These are phyloP conservation scores for Cyprinodon brontotheroides DNA, from an alignment of 2,113 vertebrate species.

Conservation along the genomic window DNA sequence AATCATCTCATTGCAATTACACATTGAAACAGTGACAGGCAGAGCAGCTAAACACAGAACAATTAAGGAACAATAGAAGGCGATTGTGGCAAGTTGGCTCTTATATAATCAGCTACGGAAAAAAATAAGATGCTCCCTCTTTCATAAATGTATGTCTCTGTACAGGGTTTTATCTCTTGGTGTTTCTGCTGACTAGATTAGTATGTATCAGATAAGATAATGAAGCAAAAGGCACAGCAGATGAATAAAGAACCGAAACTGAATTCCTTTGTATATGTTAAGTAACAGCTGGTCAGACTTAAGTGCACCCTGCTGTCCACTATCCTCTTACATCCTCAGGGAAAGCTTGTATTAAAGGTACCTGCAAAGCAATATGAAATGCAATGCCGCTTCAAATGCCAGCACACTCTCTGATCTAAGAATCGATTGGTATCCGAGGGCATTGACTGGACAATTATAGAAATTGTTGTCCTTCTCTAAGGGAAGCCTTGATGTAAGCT, in stretches of 20 bases:
- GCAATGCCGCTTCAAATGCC: conserved; percentile 14
- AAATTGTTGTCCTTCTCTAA: conserved; percentile 24
- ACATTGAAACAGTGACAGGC: neutral
- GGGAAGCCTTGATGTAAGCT: conserved; percentile 38
- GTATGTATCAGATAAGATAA: neutral
- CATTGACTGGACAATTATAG: conserved; percentile 29
- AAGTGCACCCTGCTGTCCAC: conserved; percentile 6
- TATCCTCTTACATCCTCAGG: conserved; percentile 15
- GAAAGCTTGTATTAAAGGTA: conserved; percentile 25
- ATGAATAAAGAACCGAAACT: neutral
- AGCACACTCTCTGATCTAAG: neutral
- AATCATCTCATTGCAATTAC: neutral
- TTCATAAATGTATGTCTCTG: neutral
- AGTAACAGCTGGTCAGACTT: neutral
- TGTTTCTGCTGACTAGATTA: neutral
- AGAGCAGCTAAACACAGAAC: neutral
- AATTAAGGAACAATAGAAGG: neutral
- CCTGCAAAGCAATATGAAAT: conserved; percentile 22
- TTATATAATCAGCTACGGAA: neutral
- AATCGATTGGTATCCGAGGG: conserved; percentile 20
- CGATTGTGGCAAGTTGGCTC: neutral
- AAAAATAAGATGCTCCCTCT: neutral
- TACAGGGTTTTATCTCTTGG: neutral
- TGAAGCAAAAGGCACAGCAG: neutral
- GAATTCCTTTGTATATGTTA: neutral